Evolutionary conservation across 2,888 invertebrate species (phyloP), one percentile per base, ranked within the genome.

Genomic region (Schizotus pectinicornis): DNA sequence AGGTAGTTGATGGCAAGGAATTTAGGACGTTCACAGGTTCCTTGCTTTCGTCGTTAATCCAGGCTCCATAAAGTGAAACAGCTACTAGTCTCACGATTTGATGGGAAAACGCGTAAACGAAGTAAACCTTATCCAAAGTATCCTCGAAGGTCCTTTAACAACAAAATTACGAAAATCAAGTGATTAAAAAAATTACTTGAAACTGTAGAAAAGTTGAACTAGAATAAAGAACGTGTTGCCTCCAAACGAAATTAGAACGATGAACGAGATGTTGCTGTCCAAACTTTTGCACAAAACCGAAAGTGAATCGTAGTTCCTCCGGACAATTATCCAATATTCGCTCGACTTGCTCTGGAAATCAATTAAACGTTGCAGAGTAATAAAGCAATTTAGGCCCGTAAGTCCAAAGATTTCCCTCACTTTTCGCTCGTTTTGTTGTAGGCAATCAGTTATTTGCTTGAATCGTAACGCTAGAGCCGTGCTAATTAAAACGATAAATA

Each of bases 1-100:
- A 88, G 3, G 83, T 84, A 0, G 84, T 81, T 2, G 84, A 83
- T 0, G 86, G 84, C 2, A 87, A 85, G 37, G 86, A 83, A 68
- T 86, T 87, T 13, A 88, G 67, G 0, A 85, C 80, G 2, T 51
- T 39, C 6, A 52, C 41, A 5, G 69, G 67, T 47, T 66, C 57
- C 39, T 55, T 63, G 43, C 71, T 70, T 51, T 63, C 67, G 31
- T 69, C 67, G 49, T 71, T 61, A 33, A 71, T 63, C 54, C 56
- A 56, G 7, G 70, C 68, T 9, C 64, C 69, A 45, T 63, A 63
- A 7, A 71, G 39, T 6, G 62, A 63, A 6, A 72, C 69, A 7
- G 62, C 61, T 13, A 65, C 50, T 6, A 67, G 63, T 9, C 69
- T 56, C 11, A 62, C 48, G 33, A 70, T 60, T 47, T 68, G 42